Percentiles rank a stretch among this genome's conserved stretches.
phyloP scores from a whole-genome alignment of 2,888 invertebrate genomes.

The Xanthostigma xanthostigma region DNA sequence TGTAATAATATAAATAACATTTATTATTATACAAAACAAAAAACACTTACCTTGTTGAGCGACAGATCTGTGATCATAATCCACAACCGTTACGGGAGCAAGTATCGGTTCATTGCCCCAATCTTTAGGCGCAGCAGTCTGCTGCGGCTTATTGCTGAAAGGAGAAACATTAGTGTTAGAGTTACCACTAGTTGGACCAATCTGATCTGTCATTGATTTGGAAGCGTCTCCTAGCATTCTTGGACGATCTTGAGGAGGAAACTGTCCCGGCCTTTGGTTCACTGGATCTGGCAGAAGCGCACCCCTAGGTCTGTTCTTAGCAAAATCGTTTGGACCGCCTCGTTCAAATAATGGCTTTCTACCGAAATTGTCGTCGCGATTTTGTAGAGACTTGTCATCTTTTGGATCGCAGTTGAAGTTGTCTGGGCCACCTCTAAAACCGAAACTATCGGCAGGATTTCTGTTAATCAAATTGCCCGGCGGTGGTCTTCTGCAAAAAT shows the following conservation, averaged over 20 bases:
- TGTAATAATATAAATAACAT: not conserved
- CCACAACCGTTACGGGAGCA: constrained; percentile 46
- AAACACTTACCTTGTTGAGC: constrained; percentile 27
- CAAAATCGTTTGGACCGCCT: not conserved
- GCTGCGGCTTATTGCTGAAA: constrained; percentile 3
- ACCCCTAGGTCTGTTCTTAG: not conserved
- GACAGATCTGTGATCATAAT: constrained; percentile 52
- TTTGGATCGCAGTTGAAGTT: too few species aligned
- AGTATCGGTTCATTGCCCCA: constrained; percentile 35
- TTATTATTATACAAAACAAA: not conserved
- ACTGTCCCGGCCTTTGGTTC: constrained; percentile 6
- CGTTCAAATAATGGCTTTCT: constrained; percentile 6
- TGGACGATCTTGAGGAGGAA: not conserved
- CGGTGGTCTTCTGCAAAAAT: constrained; percentile 10
- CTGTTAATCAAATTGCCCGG: constrained; percentile 3
- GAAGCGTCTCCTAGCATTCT: constrained; percentile 2
- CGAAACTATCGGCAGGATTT: not conserved
- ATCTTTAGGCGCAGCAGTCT: constrained; percentile 16
- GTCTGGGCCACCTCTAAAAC: not conserved
- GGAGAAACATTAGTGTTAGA: too few species aligned
- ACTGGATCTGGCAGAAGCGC: not conserved
- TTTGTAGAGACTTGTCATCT: too few species aligned
- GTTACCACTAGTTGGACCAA: too few species aligned
- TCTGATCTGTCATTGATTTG: constrained; percentile 2
- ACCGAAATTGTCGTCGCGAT: constrained; percentile 4